A percentile compares a stretch with the other conserved stretches of the same genome.
Evolutionary conservation across 2,797 vertebrate species (phyloP).

Genomic region (Aselliscus stoliczkanus): DNA sequence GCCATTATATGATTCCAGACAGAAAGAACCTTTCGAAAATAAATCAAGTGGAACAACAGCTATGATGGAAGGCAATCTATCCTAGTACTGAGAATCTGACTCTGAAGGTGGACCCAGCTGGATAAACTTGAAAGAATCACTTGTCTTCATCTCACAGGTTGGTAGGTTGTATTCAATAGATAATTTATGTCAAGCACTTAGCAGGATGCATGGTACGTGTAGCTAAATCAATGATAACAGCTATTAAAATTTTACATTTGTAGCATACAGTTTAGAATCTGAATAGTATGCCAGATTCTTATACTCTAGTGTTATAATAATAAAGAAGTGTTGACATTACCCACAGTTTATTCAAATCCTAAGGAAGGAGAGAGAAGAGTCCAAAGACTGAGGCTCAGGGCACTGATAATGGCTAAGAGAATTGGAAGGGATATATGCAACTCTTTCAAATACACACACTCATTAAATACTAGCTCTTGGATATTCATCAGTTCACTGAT

Average conservation of each 20-base stretch:
- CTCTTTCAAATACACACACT: background rate
- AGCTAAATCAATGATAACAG: conserved; percentile 15
- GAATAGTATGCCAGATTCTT: background rate
- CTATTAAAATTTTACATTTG: conserved; percentile 8
- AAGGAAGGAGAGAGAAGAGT: background rate
- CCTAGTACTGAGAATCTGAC: background rate
- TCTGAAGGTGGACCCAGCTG: background rate
- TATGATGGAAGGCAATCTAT: conserved; percentile 1
- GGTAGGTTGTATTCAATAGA: background rate
- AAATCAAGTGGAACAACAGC: conserved; percentile 37
- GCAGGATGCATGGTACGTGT: background rate
- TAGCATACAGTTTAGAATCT: background rate
- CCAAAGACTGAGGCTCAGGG: background rate
- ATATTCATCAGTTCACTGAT: background rate
- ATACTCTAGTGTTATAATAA: conserved; percentile 12
- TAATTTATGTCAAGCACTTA: background rate
- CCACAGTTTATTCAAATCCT: background rate
- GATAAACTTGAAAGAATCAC: background rate
- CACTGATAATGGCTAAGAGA: background rate
- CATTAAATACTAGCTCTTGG: background rate
- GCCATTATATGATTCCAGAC: background rate
- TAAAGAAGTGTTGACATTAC: background rate
- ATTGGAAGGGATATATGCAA: background rate
- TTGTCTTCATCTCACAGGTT: background rate
- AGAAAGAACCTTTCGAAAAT: conserved; percentile 45